phyloP scores from a whole-genome alignment of 2,113 vertebrate genomes.

The Microcebus lehilahytsara region DNA sequence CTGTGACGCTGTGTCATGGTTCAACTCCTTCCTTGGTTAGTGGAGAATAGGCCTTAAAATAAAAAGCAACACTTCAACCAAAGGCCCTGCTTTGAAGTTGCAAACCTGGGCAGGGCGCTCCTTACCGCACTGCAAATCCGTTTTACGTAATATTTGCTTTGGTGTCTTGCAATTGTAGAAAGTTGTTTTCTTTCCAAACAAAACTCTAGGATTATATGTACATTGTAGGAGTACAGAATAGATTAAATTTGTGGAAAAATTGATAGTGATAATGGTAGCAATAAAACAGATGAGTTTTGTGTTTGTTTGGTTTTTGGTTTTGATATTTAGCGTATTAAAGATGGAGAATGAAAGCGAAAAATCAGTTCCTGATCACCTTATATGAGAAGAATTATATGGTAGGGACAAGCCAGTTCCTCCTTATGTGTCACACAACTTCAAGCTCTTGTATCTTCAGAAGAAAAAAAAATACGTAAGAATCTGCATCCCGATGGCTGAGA shows the following conservation, averaged over 20 bases:
- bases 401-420: no score
- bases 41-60: not conserved
- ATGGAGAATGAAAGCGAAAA: not conserved
- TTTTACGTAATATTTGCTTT: not conserved
- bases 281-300: not conserved
- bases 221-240: not conserved
- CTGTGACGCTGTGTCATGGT: not conserved
- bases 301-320: not conserved
- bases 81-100: not conserved
- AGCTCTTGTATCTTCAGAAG: not conserved
- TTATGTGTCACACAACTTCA: not conserved
- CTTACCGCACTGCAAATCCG: not conserved
- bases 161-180: not conserved
- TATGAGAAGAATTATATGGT: not conserved
- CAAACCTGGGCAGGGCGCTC: not conserved
- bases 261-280: not conserved
- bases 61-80: accelerated
- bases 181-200: conserved; percentile 13
- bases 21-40: not conserved
- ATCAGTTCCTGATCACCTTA: not conserved
- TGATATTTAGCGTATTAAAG: not conserved
- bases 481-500: not conserved
- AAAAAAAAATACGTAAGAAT: not conserved
- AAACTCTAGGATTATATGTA: not conserved
- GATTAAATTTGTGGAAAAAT: not conserved